phyloP scores from a whole-genome alignment of 2,113 vertebrate genomes.

The Carassius carassius region DNA sequence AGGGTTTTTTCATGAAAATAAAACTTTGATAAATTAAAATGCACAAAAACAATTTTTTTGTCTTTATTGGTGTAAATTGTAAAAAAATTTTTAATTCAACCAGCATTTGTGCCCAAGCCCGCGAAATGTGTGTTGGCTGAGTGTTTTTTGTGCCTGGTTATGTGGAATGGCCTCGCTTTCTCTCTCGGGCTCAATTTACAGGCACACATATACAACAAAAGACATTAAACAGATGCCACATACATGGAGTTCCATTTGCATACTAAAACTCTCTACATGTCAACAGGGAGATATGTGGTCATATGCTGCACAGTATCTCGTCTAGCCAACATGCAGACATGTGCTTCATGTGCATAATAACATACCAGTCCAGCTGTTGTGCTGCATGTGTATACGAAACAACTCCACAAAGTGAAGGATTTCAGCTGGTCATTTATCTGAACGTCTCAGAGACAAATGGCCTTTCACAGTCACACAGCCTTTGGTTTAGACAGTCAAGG shows the following conservation, averaged over 20 bases:
- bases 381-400: neutral
- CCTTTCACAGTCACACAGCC: constrained; percentile 2
- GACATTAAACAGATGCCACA: constrained; percentile 59
- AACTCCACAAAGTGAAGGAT: neutral
- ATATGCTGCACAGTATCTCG: constrained; percentile 39
- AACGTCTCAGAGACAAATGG: neutral
- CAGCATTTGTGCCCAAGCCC: neutral
- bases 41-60: neutral
- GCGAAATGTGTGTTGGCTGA: neutral
- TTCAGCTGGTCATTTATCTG: constrained; percentile 1
- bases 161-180: constrained; percentile 45
- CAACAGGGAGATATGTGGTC: constrained; percentile 59
- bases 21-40: neutral
- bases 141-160: constrained; percentile 27
- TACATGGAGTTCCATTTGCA: constrained; percentile 50
- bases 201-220: constrained; percentile 41
- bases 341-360: constrained; percentile 20
- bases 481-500: neutral
- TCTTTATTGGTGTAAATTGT: neutral
- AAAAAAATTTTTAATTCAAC: no score
- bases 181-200: constrained; percentile 54
- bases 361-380: neutral
- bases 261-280: constrained; percentile 56
- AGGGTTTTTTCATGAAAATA: neutral
- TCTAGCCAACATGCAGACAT: constrained; percentile 9